Percentiles rank a stretch among this genome's conserved stretches.
Conservation (phyloP, 2,113 vertebrate genomes). For the Clarias macrocephalus region DNA sequence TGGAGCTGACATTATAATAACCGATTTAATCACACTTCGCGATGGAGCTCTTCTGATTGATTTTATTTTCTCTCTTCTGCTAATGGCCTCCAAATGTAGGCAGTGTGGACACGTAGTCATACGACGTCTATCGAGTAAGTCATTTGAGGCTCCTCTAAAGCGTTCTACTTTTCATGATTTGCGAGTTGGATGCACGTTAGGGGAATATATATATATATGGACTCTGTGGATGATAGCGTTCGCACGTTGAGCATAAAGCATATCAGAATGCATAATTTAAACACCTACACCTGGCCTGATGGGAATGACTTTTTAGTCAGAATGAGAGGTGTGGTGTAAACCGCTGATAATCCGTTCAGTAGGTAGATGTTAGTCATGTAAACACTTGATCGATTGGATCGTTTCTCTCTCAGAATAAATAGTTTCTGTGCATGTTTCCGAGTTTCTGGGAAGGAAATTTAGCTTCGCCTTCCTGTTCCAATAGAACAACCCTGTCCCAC, state of each 20-base stretch:
- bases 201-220: not conserved
- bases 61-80: not conserved
- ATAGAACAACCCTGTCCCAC: no score
- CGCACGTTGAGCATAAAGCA: not conserved
- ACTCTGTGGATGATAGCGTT: not conserved
- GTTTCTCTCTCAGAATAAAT: no score
- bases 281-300: no score
- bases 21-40: not conserved
- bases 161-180: not conserved
- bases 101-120: not conserved
- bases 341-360: no score
- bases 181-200: not conserved
- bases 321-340: no score
- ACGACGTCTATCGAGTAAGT: not conserved
- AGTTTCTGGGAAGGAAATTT: no score
- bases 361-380: no score
- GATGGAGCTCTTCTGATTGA: not conserved
- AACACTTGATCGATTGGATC: no score
- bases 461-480: no score
- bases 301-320: no score
- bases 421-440: no score
- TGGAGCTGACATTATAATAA: conserved; percentile 1
- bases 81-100: not conserved
- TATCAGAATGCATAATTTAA: no score
- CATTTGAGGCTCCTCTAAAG: not conserved